Percentiles rank a stretch among this genome's conserved stretches.
Conservation (phyloP, 2,113 vertebrate genomes). For the Triplophysa siluroides region DNA sequence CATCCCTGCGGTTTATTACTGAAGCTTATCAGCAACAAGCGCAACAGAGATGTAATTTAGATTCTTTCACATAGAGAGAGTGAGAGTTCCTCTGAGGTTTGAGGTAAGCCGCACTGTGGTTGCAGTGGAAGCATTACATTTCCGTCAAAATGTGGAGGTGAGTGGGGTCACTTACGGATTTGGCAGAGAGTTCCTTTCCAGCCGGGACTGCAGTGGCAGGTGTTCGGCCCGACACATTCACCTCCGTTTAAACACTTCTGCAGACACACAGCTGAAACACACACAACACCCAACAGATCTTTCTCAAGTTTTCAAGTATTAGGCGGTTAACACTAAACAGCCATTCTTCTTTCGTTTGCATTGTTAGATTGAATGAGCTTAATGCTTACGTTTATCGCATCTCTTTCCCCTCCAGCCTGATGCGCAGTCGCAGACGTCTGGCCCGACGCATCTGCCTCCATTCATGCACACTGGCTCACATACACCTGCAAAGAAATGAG, state of each 20-base stretch:
- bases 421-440: conserved; percentile 77
- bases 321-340: no score
- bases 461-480: conserved; percentile 81
- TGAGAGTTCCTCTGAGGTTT: neutral
- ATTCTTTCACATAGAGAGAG: neutral
- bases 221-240: conserved; percentile 71
- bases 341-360: no score
- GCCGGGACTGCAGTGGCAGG: conserved; percentile 64
- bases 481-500: conserved; percentile 69
- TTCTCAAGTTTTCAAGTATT: no score
- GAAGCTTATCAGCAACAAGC: conserved; percentile 2
- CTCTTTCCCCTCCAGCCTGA: conserved; percentile 72
- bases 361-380: neutral
- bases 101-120: neutral
- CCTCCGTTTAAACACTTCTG: conserved; percentile 74
- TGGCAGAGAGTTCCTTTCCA: conserved; percentile 76
- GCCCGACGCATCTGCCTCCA: conserved; percentile 72
- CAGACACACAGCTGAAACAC: conserved; percentile 72
- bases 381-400: conserved; percentile 73
- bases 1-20: neutral
- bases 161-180: conserved; percentile 72
- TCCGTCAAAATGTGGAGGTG: neutral
- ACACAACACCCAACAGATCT: neutral
- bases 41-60: conserved; percentile 19
- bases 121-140: neutral